phyloP scores from a whole-genome alignment of 2,113 vertebrate species.

The Lophura nycthemera region DNA sequence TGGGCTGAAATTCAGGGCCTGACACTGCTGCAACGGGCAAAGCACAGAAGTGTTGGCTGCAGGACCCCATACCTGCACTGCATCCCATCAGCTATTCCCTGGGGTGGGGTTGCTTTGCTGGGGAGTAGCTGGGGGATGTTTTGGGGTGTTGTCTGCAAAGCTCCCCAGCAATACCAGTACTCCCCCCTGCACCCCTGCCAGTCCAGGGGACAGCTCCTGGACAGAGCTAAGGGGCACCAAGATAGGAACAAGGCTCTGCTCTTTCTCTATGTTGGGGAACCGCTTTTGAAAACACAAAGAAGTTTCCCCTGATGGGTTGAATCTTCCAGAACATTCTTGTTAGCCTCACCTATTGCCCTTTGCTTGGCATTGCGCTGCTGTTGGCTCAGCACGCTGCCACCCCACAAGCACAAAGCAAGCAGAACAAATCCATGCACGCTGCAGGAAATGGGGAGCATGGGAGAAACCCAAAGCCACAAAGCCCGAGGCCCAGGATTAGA shows the following conservation, averaged over 20 bases:
- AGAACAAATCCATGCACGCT: neutral
- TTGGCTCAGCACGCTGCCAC: neutral
- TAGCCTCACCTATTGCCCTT: neutral
- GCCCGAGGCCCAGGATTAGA: conserved; percentile 9
- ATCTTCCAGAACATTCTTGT: neutral
- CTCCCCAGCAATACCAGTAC: neutral
- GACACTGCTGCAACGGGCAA: fast-evolving
- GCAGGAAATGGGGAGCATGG: neutral
- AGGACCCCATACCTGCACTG: neutral
- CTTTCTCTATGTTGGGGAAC: neutral
- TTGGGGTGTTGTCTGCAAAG: fast-evolving
- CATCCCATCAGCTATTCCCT: neutral
- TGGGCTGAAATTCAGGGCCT: neutral
- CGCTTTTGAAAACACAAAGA: neutral
- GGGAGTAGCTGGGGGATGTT: neutral
- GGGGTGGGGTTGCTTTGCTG: neutral
- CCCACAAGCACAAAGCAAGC: neutral
- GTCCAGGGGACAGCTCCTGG: neutral
- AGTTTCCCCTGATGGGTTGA: neutral
- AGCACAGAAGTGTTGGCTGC: neutral
- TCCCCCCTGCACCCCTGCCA: neutral
- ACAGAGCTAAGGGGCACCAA: fast-evolving
- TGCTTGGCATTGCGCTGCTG: neutral
- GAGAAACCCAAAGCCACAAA: neutral
- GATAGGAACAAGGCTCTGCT: neutral